Base-by-base conservation (phyloP, 1,140 invertebrate genomes). In the Drosophila bocqueti region DNA sequence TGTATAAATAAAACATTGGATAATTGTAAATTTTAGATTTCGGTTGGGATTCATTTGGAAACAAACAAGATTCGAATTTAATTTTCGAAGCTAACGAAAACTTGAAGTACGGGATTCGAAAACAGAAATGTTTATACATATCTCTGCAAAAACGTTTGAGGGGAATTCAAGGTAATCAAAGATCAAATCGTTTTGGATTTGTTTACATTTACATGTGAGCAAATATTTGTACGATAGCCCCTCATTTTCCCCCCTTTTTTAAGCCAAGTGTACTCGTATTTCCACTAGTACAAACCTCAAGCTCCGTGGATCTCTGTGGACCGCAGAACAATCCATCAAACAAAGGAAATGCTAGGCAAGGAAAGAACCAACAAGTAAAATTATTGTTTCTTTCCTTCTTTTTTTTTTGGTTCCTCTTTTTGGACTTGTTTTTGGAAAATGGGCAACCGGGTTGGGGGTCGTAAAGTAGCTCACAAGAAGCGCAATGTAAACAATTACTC, bases 281-380 rank as follows among this genome's bases (percentile, higher is more conserved):
- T 34, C 18, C 60, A 36, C 18, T 42, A 52, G 13, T 31, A 34
- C n/a, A 18, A 62, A 50, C 40, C 42, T 55, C 3, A 68, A 60
- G 63, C 61, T 61, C 60, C 57, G 11, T 47, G 42, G 40, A 58
- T 54, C n/a, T 60, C 49, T 26, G 31, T 73, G 68, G 69, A 74
- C 72, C 57, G 64, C 64, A 59, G 61, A 67, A 57, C 77, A 83
- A 86, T 86, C 84, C 80, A 86, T 86, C 84, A 86, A 74, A 87
- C 24, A 52, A 54, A 47, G 45, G 40, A 74, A 84, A 78, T 42
- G 63, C 76, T 59, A 57, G 69, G 78, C 73, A 60, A 6, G n/a
- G 55, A 42, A 57, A 57, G 67, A 77, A 77, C 46, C 74, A 76
- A 77, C 73, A 68, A 73, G 31, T 21, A 45, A 29, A 55, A 77